Conservation (phyloP, 2,797 vertebrate species). For the Pyrocephalus nanus region DNA sequence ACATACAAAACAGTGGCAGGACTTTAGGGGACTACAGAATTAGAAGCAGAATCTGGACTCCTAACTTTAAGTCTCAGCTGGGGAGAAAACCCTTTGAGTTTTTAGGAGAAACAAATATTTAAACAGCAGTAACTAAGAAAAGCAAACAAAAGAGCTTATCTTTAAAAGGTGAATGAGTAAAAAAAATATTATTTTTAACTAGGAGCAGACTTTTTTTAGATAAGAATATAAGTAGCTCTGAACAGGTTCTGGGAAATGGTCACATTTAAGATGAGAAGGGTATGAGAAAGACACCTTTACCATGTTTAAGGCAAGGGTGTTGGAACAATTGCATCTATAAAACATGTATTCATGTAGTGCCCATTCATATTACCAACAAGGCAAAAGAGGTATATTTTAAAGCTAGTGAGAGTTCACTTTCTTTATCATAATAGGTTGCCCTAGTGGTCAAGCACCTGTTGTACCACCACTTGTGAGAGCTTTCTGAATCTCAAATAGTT, state of each 20-base stretch:
- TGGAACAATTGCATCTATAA: neutral
- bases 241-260: neutral
- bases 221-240: slow-evolving; percentile 1
- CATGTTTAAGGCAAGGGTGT: neutral
- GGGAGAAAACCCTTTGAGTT: neutral
- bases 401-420: neutral
- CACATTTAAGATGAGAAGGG: neutral
- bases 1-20: neutral
- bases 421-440: neutral
- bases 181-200: slow-evolving; percentile 2
- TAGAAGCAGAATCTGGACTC: neutral
- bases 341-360: neutral
- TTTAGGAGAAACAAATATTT: slow-evolving; percentile 5
- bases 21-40: neutral
- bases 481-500: neutral
- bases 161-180: neutral
- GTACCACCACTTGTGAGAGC: neutral
- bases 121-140: neutral
- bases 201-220: neutral
- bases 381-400: neutral
- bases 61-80: neutral
- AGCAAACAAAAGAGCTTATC: neutral
- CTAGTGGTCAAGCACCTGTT: neutral
- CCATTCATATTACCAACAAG: neutral
- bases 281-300: neutral